Base-by-base conservation (phyloP, 92 coral and sea anemone genomes). In the Paragorgia papillata region DNA sequence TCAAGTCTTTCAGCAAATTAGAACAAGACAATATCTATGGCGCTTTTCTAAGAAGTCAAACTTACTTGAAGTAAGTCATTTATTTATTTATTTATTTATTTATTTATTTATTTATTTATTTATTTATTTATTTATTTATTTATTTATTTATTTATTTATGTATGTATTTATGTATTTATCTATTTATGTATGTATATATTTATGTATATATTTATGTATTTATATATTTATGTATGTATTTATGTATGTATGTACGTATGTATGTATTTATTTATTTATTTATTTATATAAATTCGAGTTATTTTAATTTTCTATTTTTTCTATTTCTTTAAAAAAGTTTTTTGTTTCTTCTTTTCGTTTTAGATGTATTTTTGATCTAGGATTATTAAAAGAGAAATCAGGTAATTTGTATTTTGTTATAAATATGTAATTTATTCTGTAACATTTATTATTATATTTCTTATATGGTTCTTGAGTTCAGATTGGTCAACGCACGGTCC, bases 351-450 rank as follows among this genome's bases (percentile, higher is more conserved):
- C n/a, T 61, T 17, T 30, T 35, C 25, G 22, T 6, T 46, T 0
- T 46, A 92, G 97, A 69, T 93, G 97, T 60, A 96, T 93, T 18
- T 75, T 93, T 33, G 97, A 93, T 64, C 76, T 93, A 54, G 97
- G 91, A 21, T 74, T 93, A 21, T 80, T 92, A 15, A 79, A 88
- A 70, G 97, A 93, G 31, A 90, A 90, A 49, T 75, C 96, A 81
- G 97, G 97, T 90, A 65, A 69, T 59, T 40, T 6, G 44, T 39
- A 13, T 35, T 39, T 12, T 32, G 4, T 4, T 4, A 37, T 37
- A 37, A 4, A 37, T 37, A 37, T 33, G 41, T 63, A 39, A 35
- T 32, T 6, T 12, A 19, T 39, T 60, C 12, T 60, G 14, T 25
- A 7, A 18, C 6, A 17, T 51, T 51, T 51, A 51, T 5, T n/a